phyloP scores from a whole-genome alignment of 2,797 vertebrate species.

The Glyptemys insculpta region DNA sequence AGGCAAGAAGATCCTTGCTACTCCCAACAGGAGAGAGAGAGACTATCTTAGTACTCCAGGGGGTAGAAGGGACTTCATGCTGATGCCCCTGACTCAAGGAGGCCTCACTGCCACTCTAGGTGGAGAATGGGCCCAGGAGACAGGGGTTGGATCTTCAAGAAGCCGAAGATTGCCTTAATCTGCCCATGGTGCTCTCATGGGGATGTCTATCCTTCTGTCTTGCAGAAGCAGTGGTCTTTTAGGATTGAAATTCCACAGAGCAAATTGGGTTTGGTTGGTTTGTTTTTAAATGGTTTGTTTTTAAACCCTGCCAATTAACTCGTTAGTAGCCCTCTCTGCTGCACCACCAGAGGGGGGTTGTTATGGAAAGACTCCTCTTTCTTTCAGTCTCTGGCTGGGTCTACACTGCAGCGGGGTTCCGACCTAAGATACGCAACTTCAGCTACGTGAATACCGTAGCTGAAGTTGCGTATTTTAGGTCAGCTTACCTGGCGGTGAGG shows the following conservation, averaged over 20 bases:
- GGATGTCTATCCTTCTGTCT: rapidly evolving
- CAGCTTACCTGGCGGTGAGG: no score
- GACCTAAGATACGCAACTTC: no score
- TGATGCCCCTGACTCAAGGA: neutral
- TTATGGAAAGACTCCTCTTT: rapidly evolving
- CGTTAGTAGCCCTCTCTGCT: neutral
- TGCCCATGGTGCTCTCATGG: neutral
- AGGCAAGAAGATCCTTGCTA: neutral
- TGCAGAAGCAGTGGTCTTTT: neutral
- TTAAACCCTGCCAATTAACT: neutral
- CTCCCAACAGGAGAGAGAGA: neutral
- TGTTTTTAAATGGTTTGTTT: neutral
- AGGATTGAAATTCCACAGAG: slow-evolving; percentile 1
- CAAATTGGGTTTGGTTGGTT: neutral
- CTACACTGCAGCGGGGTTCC: no score
- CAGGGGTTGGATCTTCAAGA: neutral
- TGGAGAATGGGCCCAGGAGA: slow-evolving; percentile 8
- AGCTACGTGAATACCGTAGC: no score
- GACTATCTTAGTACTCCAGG: neutral
- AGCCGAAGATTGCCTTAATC: slow-evolving; percentile 41
- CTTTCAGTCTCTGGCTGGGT: rapidly evolving
- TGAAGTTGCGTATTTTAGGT: no score
- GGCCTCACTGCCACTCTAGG: neutral
- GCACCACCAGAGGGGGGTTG: neutral
- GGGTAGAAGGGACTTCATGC: neutral